A percentile compares a stretch with the other conserved stretches of the same genome.
These are phyloP conservation scores for Mercenaria mercenaria DNA, from an alignment of 1,140 invertebrate species.

Conservation along the genomic window DNA sequence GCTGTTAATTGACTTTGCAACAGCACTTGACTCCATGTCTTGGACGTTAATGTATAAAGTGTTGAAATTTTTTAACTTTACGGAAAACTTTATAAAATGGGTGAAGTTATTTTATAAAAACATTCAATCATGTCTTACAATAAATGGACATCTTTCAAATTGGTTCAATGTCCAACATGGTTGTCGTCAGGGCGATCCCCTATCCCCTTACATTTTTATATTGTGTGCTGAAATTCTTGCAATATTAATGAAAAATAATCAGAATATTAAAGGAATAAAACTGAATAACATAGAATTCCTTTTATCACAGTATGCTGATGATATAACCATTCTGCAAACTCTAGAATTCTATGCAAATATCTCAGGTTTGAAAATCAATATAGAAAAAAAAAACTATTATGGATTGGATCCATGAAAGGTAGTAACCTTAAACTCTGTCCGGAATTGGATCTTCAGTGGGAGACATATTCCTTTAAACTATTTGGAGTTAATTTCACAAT, in stretches of 20 bases:
- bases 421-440: neutral
- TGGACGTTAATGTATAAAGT: slow-evolving; percentile 55
- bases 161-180: slow-evolving; percentile 24
- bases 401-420: neutral
- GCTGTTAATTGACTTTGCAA: slow-evolving; percentile 55
- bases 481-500: neutral
- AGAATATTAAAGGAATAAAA: slow-evolving; percentile 19
- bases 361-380: neutral
- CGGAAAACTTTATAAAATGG: slow-evolving; percentile 38
- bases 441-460: neutral
- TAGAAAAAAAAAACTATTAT: neutral
- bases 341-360: neutral
- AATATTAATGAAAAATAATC: slow-evolving; percentile 30
- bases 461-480: neutral
- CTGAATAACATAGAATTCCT: slow-evolving; percentile 10
- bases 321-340: slow-evolving; percentile 20
- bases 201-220: slow-evolving; percentile 45
- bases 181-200: slow-evolving; percentile 53
- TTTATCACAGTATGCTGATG: slow-evolving; percentile 52
- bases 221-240: slow-evolving; percentile 53
- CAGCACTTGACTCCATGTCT: slow-evolving; percentile 52
- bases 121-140: neutral
- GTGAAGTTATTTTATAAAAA: slow-evolving; percentile 49
- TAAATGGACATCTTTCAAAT: neutral
- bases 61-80: slow-evolving; percentile 53